Percentiles rank a stretch among this genome's conserved stretches.
Evolutionary conservation across 2,797 vertebrate species (phyloP).

Genomic region (Cichlasoma orientale): DNA sequence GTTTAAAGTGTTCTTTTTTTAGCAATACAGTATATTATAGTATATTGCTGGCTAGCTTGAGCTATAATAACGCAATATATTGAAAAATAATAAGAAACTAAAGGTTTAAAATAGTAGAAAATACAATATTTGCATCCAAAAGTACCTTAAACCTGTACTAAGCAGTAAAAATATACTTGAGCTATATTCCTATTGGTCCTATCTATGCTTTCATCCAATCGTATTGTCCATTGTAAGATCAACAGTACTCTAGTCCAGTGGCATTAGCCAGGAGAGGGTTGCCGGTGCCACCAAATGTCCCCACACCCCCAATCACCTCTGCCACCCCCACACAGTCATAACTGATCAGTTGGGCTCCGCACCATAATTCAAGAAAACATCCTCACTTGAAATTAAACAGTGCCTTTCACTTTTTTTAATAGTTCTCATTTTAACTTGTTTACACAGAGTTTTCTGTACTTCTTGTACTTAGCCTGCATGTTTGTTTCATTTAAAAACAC

Average conservation of each 20-base stretch:
- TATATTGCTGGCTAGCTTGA: not conserved
- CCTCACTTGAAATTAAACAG: not conserved
- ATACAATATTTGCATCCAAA: not conserved
- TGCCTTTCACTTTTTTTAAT: not conserved
- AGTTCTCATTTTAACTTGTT: not conserved
- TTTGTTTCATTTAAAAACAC: not conserved
- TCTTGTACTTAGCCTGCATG: not conserved
- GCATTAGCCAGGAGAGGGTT: not conserved
- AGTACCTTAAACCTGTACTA: not conserved
- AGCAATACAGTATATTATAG: not conserved
- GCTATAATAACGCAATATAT: not conserved
- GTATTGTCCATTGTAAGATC: not conserved
- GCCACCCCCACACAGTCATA: not conserved
- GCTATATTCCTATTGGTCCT: not conserved
- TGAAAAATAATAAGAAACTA: not conserved
- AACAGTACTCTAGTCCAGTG: not conserved
- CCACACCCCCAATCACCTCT: not conserved
- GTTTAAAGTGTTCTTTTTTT: too few species aligned
- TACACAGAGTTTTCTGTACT: not conserved
- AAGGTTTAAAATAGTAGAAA: not conserved
- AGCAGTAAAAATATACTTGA: not conserved
- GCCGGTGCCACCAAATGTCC: not conserved
- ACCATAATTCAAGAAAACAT: not conserved
- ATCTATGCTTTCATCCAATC: not conserved
- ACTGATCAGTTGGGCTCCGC: not conserved